Evolutionary conservation across 2,888 invertebrate species (phyloP).

Genomic region (Ornithoptera alexandrae): DNA sequence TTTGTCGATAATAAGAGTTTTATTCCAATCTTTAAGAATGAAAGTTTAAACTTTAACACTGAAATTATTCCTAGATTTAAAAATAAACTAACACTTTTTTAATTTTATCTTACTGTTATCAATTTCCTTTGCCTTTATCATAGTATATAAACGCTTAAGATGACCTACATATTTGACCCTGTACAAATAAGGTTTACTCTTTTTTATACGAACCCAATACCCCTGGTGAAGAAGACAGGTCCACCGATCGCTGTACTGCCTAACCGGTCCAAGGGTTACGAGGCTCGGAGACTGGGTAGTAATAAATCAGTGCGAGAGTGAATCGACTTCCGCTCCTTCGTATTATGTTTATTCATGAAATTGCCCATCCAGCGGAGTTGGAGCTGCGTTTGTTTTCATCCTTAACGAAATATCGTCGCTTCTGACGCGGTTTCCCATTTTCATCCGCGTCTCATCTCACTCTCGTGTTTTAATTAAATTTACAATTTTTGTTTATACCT

Average conservation of each 20-base stretch:
- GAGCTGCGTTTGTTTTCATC: constrained; percentile 60
- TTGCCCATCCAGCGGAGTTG: constrained; percentile 72
- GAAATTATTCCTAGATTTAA: too few species aligned
- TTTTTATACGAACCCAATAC: too few species aligned
- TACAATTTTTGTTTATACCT: constrained; percentile 37
- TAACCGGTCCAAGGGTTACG: constrained; percentile 15
- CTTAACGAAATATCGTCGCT: constrained; percentile 24
- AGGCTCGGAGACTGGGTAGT: constrained; percentile 37
- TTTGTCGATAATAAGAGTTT: too few species aligned
- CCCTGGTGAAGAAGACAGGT: background rate
- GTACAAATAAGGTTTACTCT: too few species aligned
- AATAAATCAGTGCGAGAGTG: constrained; percentile 64
- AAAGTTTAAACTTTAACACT: too few species aligned
- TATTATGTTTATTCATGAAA: constrained; percentile 78
- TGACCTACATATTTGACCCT: too few species aligned
- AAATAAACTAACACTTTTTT: too few species aligned
- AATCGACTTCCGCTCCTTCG: constrained; percentile 58
- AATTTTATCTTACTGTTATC: too few species aligned
- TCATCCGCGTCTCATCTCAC: background rate
- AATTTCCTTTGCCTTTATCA: too few species aligned
- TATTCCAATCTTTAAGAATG: too few species aligned
- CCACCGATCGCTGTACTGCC: background rate
- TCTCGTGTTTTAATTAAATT: constrained; percentile 29
- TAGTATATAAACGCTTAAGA: too few species aligned
- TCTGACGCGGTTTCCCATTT: constrained; percentile 29